Conservation (phyloP, 2,888 invertebrate genomes). For the Camptogramma bilineatum region DNA sequence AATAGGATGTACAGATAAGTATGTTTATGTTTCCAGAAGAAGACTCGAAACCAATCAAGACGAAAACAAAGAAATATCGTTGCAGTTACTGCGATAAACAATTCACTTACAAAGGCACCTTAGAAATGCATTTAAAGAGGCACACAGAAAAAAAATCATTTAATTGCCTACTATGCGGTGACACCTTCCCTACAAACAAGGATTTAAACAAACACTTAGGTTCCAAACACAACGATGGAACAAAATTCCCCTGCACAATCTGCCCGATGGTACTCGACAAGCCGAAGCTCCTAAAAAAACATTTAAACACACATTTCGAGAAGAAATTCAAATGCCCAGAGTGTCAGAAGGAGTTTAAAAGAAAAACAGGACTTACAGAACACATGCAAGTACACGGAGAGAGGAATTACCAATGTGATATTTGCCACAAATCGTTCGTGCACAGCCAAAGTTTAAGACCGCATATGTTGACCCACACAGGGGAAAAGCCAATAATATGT, state of each 20-base stretch:
- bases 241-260: conserved; percentile 61
- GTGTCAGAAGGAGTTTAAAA: conserved; percentile 68
- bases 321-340: conserved; percentile 67
- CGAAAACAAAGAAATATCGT: conserved; percentile 48
- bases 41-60: conserved; percentile 26
- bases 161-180: conserved; percentile 64
- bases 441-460: conserved; percentile 77
- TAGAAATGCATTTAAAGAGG: conserved; percentile 59
- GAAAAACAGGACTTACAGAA: conserved; percentile 72
- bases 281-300: conserved; percentile 64
- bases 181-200: conserved; percentile 61
- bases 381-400: conserved; percentile 75
- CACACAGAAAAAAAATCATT: conserved; percentile 65
- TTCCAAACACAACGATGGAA: conserved; percentile 54
- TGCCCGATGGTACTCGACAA: conserved; percentile 65
- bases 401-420: conserved; percentile 62
- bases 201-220: conserved; percentile 69
- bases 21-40: conserved; percentile 3
- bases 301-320: conserved; percentile 63
- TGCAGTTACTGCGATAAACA: conserved; percentile 62
- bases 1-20: no score
- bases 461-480: conserved; percentile 73
- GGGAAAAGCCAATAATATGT: conserved; percentile 73
- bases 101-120: conserved; percentile 59
- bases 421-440: conserved; percentile 68